Evolutionary conservation across 2,113 vertebrate genomes (phyloP).

Genomic region (Panthera tigris): DNA sequence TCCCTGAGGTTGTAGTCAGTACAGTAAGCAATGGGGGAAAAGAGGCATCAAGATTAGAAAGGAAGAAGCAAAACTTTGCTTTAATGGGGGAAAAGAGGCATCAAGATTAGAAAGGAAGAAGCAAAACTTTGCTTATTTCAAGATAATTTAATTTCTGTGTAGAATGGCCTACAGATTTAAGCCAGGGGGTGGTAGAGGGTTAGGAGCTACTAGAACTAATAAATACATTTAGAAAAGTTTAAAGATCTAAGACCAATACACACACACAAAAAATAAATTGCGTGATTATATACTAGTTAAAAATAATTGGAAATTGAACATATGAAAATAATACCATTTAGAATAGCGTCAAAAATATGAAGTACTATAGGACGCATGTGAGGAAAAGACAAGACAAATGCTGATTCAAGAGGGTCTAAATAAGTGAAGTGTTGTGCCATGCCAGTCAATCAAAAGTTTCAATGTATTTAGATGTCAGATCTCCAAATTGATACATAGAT

Average conservation of each 20-base stretch:
- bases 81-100: neutral
- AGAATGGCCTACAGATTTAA: neutral
- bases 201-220: neutral
- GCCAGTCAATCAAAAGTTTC: neutral
- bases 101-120: neutral
- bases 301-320: neutral
- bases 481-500: neutral
- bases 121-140: neutral
- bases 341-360: neutral
- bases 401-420: neutral
- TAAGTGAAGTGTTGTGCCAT: neutral
- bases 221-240: neutral
- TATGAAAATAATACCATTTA: neutral
- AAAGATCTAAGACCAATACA: neutral
- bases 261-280: neutral
- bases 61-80: neutral
- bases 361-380: neutral
- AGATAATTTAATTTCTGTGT: neutral
- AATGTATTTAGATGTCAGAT: neutral
- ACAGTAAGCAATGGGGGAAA: neutral
- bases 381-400: neutral
- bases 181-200: neutral
- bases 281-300: neutral
- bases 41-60: neutral
- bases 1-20: neutral